phyloP scores from a whole-genome alignment of 2,113 vertebrate genomes.

The Rhea americana region DNA sequence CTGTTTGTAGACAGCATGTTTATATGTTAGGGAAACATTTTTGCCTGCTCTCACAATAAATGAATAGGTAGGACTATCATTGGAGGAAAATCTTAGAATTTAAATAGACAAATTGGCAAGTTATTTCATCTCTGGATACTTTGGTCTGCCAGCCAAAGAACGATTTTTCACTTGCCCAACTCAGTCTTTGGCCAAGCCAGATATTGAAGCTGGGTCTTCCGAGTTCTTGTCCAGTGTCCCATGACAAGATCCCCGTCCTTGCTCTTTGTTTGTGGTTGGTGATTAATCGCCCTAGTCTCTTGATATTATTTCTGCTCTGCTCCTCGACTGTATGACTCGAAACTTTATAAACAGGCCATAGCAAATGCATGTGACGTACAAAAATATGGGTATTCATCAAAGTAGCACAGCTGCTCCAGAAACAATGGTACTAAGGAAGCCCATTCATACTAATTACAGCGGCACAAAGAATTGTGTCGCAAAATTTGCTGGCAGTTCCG shows the following conservation, averaged over 20 bases:
- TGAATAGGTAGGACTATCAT: neutral
- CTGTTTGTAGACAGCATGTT: neutral
- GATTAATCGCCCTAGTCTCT: slow-evolving; percentile 37
- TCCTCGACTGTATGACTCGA: slow-evolving; percentile 36
- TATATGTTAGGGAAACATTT: neutral
- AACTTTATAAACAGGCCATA: slow-evolving; percentile 57
- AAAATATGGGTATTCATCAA: slow-evolving; percentile 66
- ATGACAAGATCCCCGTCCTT: slow-evolving; percentile 24
- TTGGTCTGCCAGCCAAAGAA: neutral
- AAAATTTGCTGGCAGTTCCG: slow-evolving; percentile 62
- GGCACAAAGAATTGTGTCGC: slow-evolving; percentile 55
- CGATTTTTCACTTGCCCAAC: slow-evolving; percentile 36
- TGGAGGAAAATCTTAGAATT: slow-evolving; percentile 20
- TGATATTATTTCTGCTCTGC: slow-evolving; percentile 56
- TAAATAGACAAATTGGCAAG: slow-evolving; percentile 22
- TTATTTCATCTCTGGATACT: slow-evolving; percentile 28
- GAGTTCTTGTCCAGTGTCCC: slow-evolving; percentile 16
- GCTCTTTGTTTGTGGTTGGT: neutral
- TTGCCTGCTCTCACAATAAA: neutral
- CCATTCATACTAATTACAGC: slow-evolving; percentile 66
- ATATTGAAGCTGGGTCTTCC: neutral
- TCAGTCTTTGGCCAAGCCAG: slow-evolving; percentile 15
- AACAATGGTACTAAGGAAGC: slow-evolving; percentile 60
- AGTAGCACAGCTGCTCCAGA: slow-evolving; percentile 56
- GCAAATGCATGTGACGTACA: slow-evolving; percentile 47